Conservation (phyloP, 1,140 invertebrate species). For the Doryteuthis pealeii region DNA sequence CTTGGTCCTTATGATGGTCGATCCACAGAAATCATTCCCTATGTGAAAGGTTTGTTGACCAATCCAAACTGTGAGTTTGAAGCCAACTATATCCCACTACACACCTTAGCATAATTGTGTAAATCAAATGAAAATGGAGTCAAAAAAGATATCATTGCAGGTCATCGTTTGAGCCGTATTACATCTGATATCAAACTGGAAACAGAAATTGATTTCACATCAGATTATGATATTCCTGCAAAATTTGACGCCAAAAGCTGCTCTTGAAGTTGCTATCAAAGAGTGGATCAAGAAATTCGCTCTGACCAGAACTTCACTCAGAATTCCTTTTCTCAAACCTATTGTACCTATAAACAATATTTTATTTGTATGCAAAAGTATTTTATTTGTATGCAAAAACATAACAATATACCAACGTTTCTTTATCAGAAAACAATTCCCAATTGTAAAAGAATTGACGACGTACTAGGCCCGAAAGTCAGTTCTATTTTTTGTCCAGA, state of each 20-base stretch:
- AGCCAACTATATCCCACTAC: conserved; percentile 92
- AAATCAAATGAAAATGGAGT: conserved; percentile 59
- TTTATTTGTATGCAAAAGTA: conserved; percentile 83
- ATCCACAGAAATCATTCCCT: conserved; percentile 81
- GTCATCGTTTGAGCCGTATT: conserved; percentile 71
- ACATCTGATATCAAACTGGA: conserved; percentile 92
- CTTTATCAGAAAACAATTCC: conserved; percentile 31
- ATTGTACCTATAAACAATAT: conserved; percentile 21
- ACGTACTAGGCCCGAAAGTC: too few relatives aligned
- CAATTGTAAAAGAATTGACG: conserved; percentile 37
- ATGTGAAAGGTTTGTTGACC: conserved; percentile 89
- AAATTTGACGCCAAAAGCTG: conserved; percentile 68
- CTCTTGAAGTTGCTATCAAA: conserved; percentile 78
- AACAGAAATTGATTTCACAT: conserved; percentile 84
- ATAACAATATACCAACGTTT: background rate
- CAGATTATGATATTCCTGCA: conserved; percentile 74
- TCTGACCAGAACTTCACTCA: conserved; percentile 46
- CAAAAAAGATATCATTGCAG: conserved; percentile 57
- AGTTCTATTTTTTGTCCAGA: too few relatives aligned
- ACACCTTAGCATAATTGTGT: conserved; percentile 96
- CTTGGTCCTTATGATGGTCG: conserved; percentile 95
- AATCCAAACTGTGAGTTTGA: conserved; percentile 99
- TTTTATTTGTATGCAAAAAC: conserved; percentile 43
- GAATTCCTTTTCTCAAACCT: conserved; percentile 15
- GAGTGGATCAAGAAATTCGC: conserved; percentile 92